phyloP scores from a whole-genome alignment of 1,140 invertebrate genomes.

The Drosophila baimaii region DNA sequence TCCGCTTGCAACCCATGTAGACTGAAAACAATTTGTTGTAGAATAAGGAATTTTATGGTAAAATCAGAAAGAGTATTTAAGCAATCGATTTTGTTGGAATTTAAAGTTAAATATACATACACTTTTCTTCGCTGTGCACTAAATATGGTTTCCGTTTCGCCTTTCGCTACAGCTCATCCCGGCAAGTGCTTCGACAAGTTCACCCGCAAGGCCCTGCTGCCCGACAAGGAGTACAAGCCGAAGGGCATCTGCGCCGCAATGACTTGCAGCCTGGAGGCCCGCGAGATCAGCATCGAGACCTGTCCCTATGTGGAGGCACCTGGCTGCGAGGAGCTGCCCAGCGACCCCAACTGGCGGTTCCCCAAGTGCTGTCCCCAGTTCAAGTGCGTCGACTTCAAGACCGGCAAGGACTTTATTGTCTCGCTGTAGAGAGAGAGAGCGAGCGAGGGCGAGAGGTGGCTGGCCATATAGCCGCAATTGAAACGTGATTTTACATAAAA shows the following conservation, averaged over 20 bases:
- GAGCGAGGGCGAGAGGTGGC: conserved; percentile 5
- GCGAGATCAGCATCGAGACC: conserved; percentile 82
- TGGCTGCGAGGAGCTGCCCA: conserved; percentile 81
- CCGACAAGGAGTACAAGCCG: conserved; percentile 82
- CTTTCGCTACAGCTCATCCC: conserved; percentile 62
- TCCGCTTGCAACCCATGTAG: conserved; percentile 62
- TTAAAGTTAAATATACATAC: neutral
- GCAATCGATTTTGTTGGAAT: neutral
- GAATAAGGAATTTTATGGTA: too few relatives aligned
- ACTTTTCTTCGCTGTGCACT: conserved; percentile 9
- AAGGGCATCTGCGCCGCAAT: conserved; percentile 83
- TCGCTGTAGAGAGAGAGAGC: conserved; percentile 57
- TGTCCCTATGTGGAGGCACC: conserved; percentile 81
- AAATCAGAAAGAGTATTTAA: neutral
- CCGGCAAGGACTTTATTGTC: conserved; percentile 81
- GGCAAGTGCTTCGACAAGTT: conserved; percentile 83
- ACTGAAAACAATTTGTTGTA: conserved; percentile 35
- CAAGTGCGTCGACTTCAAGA: conserved; percentile 81
- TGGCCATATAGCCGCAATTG: conserved; percentile 25
- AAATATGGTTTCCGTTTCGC: conserved; percentile 9
- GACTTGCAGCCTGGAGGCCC: conserved; percentile 78
- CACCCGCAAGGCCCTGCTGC: conserved; percentile 76
- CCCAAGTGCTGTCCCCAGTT: conserved; percentile 83
- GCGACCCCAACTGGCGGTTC: conserved; percentile 77
- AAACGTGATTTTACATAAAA: conserved; percentile 81